Conservation (phyloP, 2,113 vertebrate genomes). For the Paralichthys olivaceus region DNA sequence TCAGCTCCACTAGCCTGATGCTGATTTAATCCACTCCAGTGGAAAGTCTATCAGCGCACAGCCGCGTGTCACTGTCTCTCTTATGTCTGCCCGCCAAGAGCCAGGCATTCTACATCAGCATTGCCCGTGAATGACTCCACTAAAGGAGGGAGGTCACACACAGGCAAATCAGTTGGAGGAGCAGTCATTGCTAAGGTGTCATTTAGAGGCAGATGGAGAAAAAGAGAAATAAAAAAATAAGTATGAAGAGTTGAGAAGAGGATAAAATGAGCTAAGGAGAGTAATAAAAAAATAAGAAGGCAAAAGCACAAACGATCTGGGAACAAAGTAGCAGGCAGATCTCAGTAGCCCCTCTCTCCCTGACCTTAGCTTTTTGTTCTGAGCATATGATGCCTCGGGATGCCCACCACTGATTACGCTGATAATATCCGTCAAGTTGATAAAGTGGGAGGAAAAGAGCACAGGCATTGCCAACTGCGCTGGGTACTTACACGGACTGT, state of each 20-base stretch:
- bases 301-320: slow-evolving; percentile 50
- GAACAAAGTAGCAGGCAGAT: slow-evolving; percentile 68
- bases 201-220: slow-evolving; percentile 65
- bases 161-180: slow-evolving; percentile 59
- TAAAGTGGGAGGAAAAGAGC: slow-evolving; percentile 65
- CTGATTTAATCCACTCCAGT: slow-evolving; percentile 98
- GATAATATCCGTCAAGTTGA: slow-evolving; percentile 77
- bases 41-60: slow-evolving; percentile 97
- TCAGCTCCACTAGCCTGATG: slow-evolving; percentile 96
- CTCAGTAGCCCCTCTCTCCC: slow-evolving; percentile 61
- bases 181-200: slow-evolving; percentile 55
- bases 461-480: slow-evolving; percentile 58
- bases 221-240: slow-evolving; percentile 2
- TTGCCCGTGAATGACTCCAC: slow-evolving; percentile 58
- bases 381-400: slow-evolving; percentile 72
- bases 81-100: slow-evolving; percentile 67
- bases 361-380: slow-evolving; percentile 72
- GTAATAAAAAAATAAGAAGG: slow-evolving; percentile 17
- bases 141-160: slow-evolving; percentile 68
- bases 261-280: slow-evolving; percentile 52
- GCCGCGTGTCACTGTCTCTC: slow-evolving; percentile 82
- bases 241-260: slow-evolving; percentile 14
- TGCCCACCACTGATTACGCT: slow-evolving; percentile 67
- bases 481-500: slow-evolving; percentile 71
- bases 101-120: slow-evolving; percentile 83